Evolutionary conservation across 2,888 invertebrate genomes (phyloP).

Genomic region (Stenotaenia linearis): DNA sequence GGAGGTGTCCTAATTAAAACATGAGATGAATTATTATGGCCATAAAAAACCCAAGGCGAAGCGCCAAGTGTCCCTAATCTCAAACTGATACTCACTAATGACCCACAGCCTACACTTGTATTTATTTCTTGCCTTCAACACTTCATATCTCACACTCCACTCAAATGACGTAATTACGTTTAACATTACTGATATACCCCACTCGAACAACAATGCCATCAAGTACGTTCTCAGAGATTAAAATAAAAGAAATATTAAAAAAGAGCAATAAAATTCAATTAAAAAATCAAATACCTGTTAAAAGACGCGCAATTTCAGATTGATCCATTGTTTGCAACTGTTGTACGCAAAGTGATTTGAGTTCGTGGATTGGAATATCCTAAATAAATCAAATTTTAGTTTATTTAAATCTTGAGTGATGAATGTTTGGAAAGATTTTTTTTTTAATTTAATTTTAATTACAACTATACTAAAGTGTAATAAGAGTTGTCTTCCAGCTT

Average conservation of each 20-base stretch:
- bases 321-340: slow-evolving; percentile 47
- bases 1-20: slow-evolving; percentile 9
- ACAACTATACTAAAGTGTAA: neutral
- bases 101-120: slow-evolving; percentile 19
- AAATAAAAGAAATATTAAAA: neutral
- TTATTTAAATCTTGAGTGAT: neutral
- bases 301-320: slow-evolving; percentile 44
- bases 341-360: slow-evolving; percentile 44
- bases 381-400: slow-evolving; percentile 36
- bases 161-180: slow-evolving; percentile 4
- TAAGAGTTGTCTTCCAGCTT: neutral
- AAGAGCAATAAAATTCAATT: neutral
- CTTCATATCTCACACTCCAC: slow-evolving; percentile 15
- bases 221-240: neutral
- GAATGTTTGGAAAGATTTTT: neutral
- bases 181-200: neutral
- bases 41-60: slow-evolving; percentile 4
- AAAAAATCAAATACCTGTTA: slow-evolving; percentile 41
- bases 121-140: slow-evolving; percentile 19
- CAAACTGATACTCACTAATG: slow-evolving; percentile 19
- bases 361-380: slow-evolving; percentile 42
- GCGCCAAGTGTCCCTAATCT: slow-evolving; percentile 2
- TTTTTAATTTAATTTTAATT: neutral
- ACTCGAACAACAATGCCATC: neutral
- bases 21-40: slow-evolving; percentile 13